Percentiles rank a stretch among this genome's conserved stretches.
Conservation (phyloP, 2,888 invertebrate species). For the Aphodius granarius region DNA sequence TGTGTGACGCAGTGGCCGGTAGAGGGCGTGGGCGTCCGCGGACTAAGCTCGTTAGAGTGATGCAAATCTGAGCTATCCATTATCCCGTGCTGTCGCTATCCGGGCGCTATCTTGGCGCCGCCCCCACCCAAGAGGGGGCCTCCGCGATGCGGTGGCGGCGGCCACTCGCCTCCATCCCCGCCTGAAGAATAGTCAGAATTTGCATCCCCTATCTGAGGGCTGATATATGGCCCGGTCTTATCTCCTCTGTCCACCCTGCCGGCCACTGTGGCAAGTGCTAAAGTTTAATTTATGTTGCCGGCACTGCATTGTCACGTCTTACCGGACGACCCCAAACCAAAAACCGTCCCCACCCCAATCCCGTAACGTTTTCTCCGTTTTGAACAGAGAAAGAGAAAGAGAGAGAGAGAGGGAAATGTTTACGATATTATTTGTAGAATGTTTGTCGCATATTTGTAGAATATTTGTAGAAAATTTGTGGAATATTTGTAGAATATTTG, state of each 20-base stretch:
- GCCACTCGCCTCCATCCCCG: constrained; percentile 49
- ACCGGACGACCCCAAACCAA: constrained; percentile 43
- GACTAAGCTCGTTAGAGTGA: constrained; percentile 38
- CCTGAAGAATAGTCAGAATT: constrained; percentile 50
- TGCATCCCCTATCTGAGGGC: constrained; percentile 45
- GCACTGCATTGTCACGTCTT: constrained; percentile 55
- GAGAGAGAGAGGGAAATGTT: not conserved
- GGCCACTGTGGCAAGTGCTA: constrained; percentile 53
- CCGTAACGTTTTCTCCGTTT: not conserved
- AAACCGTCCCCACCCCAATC: constrained; percentile 5
- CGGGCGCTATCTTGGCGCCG: constrained; percentile 35
- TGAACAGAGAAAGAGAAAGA: too few relatives aligned
- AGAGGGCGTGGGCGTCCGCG: constrained; percentile 14
- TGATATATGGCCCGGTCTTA: constrained; percentile 55
- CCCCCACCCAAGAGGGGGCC: constrained; percentile 52
- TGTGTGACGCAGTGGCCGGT: constrained; percentile 4
- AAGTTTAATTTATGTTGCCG: constrained; percentile 55
- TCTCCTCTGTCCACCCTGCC: constrained; percentile 54
- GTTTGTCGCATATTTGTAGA: not conserved
- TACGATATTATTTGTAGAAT: not conserved
- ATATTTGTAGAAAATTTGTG: too few relatives aligned
- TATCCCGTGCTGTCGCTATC: constrained; percentile 38
- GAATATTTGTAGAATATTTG: too few relatives aligned
- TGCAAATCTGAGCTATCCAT: constrained; percentile 39
- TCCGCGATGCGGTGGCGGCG: constrained; percentile 27